Evolutionary conservation across 2,113 vertebrate genomes (phyloP).

Genomic region (Coracopsis vasa): DNA sequence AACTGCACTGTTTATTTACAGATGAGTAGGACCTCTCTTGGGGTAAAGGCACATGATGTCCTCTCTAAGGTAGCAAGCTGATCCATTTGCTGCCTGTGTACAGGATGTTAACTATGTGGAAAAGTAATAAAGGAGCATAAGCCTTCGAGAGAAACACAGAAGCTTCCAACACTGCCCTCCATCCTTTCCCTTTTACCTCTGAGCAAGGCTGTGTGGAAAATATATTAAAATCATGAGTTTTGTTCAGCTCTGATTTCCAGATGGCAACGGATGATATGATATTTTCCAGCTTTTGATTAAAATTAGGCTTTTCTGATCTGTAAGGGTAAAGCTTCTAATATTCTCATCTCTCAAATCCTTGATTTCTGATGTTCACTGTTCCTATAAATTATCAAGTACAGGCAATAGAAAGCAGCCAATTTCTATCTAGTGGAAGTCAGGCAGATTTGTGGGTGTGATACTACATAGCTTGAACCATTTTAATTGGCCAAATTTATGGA

Average conservation of each 20-base stretch:
- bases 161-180: neutral
- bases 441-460: too few relatives aligned
- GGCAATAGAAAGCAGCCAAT: neutral
- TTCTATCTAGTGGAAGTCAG: neutral
- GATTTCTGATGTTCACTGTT: neutral
- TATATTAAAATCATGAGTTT: neutral
- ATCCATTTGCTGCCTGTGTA: neutral
- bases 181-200: neutral
- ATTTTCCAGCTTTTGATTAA: neutral
- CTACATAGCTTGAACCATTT: too few relatives aligned
- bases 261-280: neutral
- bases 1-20: neutral
- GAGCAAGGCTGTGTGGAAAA: neutral
- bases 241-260: neutral
- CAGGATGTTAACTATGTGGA: slow-evolving; percentile 24
- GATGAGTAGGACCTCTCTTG: neutral
- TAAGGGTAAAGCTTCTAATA: neutral
- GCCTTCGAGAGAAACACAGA: neutral
- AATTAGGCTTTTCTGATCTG: slow-evolving; percentile 1
- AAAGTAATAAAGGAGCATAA: slow-evolving; percentile 12
- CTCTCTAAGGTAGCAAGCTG: neutral
- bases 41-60: neutral
- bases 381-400: neutral
- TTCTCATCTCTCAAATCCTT: slow-evolving; percentile 25
- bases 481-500: too few relatives aligned